Base-by-base conservation (phyloP, 2,113 vertebrate species). In the Cynopterus brachyotis region DNA sequence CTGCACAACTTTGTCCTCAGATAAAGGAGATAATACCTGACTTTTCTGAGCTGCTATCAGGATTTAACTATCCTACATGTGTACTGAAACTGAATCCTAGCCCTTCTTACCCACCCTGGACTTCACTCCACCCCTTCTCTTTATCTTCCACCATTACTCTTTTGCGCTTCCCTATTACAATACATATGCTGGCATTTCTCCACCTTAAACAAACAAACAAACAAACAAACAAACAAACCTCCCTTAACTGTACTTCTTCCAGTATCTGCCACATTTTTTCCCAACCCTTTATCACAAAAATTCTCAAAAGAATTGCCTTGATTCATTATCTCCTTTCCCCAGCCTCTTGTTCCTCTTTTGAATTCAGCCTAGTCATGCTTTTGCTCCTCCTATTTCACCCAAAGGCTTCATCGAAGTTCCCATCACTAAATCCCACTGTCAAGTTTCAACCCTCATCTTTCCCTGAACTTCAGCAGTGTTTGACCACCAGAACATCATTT, bases 41-140 rank as follows among this genome's bases (percentile, higher is more conserved):
- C 72, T 84, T 50, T 30, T 32, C 35, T 37, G 78, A 62, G 84
- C 10, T 45, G 35, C 13, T 2, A 16, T 32, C 13, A 19, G 57
- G 67, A 40, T 72, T 67, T 72, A 19, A 22, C 35, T 22, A 4
- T 1, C 42, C 37, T 20, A 7, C 16, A 0, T 1, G 59, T 35
- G 30, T 42, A 7, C 37, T 30, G 73, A 26, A 6, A 7, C 37
- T 30, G 73, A 26, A 6, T 9, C 55, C 26, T 15, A 26, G 7
- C 24, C 26, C 40, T 69, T 22, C 69, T 76, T 28, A 11, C 53
- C 30, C 11, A 9, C 30, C 3, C 15, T 2, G 32, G 69, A 19
- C 57, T 35, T 8, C 19, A 0, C n/a, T 24, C n/a, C 2, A 9
- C 3, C 3, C 7, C 62, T 22, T 32, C 2, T 20, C 59, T n/a